These are phyloP conservation scores for Gymnoscopelus microlampas DNA, from an alignment of 2,797 vertebrate genomes.

Conservation along the genomic window DNA sequence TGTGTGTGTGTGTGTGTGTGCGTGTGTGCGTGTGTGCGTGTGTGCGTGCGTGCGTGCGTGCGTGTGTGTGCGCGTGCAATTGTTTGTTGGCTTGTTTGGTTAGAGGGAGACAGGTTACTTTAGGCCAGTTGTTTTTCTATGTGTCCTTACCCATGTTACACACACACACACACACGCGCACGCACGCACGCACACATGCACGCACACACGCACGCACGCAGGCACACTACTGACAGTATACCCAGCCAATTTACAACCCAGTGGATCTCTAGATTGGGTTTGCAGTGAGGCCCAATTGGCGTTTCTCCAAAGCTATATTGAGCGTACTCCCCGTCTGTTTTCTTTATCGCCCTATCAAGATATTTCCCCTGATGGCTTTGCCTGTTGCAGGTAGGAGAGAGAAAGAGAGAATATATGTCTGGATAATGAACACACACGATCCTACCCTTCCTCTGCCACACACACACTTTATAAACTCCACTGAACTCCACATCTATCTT, in stretches of 20 bases:
- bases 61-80: neutral
- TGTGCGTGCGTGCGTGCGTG: neutral
- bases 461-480: conserved; percentile 39
- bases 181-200: neutral
- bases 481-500: too few species aligned
- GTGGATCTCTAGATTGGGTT: conserved; percentile 75
- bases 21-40: neutral
- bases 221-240: conserved; percentile 46
- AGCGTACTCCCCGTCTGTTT: conserved; percentile 70
- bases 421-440: conserved; percentile 69
- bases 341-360: conserved; percentile 73
- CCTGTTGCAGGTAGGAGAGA: conserved; percentile 60
- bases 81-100: conserved; percentile 12
- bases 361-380: conserved; percentile 70
- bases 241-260: conserved; percentile 68
- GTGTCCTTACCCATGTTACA: conserved; percentile 38
- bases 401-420: conserved; percentile 58
- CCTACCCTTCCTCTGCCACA: conserved; percentile 46
- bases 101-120: too few species aligned
- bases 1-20: conserved; percentile 1
- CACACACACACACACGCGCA: conserved; percentile 22
- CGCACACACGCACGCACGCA: neutral
- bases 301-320: conserved; percentile 66
- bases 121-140: neutral
- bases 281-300: conserved; percentile 73